phyloP scores from a whole-genome alignment of 53 echinoderm and acorn worm species.

The Crossaster papposus region DNA sequence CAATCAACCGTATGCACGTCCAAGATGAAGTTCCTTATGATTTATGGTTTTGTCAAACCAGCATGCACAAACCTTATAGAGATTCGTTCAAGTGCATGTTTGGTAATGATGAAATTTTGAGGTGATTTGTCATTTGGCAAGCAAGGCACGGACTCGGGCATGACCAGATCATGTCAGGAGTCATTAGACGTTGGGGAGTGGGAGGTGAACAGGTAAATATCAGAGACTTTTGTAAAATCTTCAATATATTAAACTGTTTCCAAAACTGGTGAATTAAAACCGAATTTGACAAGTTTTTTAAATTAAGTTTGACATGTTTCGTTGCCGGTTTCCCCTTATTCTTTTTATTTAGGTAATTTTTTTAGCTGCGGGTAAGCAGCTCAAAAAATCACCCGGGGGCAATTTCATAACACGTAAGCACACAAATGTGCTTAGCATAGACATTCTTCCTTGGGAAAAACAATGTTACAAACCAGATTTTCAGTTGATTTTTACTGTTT shows the following conservation, averaged over 20 bases:
- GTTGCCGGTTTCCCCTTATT: too few species aligned
- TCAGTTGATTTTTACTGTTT: too few species aligned
- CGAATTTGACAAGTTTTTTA: background rate
- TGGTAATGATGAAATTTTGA: background rate
- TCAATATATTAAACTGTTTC: background rate
- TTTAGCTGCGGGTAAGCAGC: too few species aligned
- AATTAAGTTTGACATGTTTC: too few species aligned
- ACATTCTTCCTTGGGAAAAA: too few species aligned
- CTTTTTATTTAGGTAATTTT: too few species aligned
- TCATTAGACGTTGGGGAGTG: background rate
- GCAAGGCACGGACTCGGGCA: background rate
- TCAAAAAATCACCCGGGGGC: too few species aligned
- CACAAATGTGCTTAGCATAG: too few species aligned
- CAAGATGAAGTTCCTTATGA: background rate
- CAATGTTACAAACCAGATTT: too few species aligned
- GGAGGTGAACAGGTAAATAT: too few species aligned
- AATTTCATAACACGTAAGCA: too few species aligned
- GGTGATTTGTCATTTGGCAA: slow-evolving; percentile 3
- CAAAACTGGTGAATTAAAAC: background rate
- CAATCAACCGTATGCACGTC: background rate
- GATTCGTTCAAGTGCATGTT: background rate
- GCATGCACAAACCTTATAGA: background rate
- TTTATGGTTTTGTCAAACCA: background rate
- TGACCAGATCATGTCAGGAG: slow-evolving; percentile 2
- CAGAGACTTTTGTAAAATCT: too few species aligned